Base-by-base conservation (phyloP, 1,140 invertebrate species). In the Atta colombica region DNA sequence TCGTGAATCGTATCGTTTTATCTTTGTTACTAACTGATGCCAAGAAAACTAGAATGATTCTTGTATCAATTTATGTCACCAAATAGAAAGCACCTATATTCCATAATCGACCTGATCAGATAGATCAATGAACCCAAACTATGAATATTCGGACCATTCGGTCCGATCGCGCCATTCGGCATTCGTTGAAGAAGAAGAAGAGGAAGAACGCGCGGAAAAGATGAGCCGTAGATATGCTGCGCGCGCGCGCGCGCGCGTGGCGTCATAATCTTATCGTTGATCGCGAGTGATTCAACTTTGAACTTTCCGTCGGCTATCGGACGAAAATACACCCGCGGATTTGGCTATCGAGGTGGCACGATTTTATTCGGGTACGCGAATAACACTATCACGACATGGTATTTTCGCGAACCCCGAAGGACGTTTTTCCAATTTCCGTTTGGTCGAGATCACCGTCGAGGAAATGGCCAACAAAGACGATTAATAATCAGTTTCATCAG, bases 211-310 rank as follows among this genome's bases (percentile, higher is more conserved):
- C 35, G 35, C 82, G 75, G 68, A 65, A 87, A 61, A 81, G 60
- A 25, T 28, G 69, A 77, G 25, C 45, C 31, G 7, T 25, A 14
- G 21, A 58, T 31, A 28, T 74, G 78, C 78, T 80, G n/a, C n/a
- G 21, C 21, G 21, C 12, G 82, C 72, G 28, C 0, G 75, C 82
- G 77, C 87, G 58, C 78, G 74, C 68, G 78, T 74, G 77, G 65
- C 77, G 55, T 80, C 77, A 78, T 77, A 90, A 89, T 89, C 84
- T 90, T 90, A 90, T 90, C 88, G 61, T 12, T 58, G 88, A 90
- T 90, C 86, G 75, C 49, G 72, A 72, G 58, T 77, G 85, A 82
- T 89, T 90, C 88, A 90, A 90, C 87, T 90, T 90, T 90, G 88
- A 90, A 90, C 88, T 90, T 89, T 89, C 18, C 49, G 51, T 85